Evolutionary conservation across 1,140 invertebrate genomes (phyloP), one percentile per base, ranked within the genome.

Genomic region (Platyscapa corneri): DNA sequence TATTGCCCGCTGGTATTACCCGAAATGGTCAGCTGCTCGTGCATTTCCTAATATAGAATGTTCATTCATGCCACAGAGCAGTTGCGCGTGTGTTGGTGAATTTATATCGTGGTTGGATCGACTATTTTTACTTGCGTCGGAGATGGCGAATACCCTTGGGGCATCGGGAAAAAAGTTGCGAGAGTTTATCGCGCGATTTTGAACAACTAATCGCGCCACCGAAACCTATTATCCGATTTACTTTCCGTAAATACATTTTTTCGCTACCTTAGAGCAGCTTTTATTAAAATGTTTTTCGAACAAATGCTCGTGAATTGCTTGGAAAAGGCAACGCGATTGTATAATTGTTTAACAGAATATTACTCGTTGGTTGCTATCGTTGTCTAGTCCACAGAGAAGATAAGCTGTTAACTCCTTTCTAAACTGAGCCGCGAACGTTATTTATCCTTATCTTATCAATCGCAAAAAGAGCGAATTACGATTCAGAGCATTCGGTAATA

Each of bases 121-220:
- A 82, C 70, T 74, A 82, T 82, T 82, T 82, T 82, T 82, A 60
- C 70, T 18, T 70, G 14, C 20, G 23, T 30, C 32, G 12, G 8
- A 14, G 34, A 56, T 34, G 46, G 67, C 27, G 70, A 39, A 56
- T 60, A 49, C 23, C 32, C 46, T 74, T 30, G 18, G 30, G 64
- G 60, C 3, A 60, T 3, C 16, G 39, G 32, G 53, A 60, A 82
- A 82, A 74, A 56, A 56, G 6, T 42, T 74, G 12, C 46, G 56
- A 14, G 34, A 27, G 7, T 77, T 20, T 34, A 30, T 49, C 39
- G 64, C 32, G 7, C 27, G 3, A 2, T 32, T 42, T 42, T 42
- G 30, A 78, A 53, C 14, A 39, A 30, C 32, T 60, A 27, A 60
- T 7, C 10, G 56, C 23, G 53, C 7, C 7, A 34, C 10, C 6